phyloP scores from a whole-genome alignment of 2,113 vertebrate species.

The Lasiurus borealis region DNA sequence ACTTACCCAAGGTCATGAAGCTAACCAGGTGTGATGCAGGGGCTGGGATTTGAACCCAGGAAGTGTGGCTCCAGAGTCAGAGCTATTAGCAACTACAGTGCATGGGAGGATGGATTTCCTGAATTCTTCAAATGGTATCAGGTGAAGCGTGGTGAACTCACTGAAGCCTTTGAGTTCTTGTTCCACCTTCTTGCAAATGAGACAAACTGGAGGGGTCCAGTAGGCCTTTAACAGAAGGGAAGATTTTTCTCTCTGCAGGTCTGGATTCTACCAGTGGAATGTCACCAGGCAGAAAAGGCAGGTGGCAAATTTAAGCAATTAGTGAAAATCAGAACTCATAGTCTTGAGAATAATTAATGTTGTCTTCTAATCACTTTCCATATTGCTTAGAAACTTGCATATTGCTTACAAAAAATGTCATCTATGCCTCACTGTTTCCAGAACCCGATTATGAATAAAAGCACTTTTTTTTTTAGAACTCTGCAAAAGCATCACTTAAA shows the following conservation, averaged over 20 bases:
- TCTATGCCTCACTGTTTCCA: conserved; percentile 74
- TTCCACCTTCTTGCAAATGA: conserved; percentile 3
- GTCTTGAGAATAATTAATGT: conserved; percentile 82
- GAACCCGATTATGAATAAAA: conserved; percentile 68
- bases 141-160: neutral
- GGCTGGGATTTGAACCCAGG: neutral
- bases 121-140: neutral
- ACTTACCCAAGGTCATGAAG: neutral
- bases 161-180: neutral
- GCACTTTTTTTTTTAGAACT: conserved; percentile 64
- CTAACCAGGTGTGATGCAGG: neutral
- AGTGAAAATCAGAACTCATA: conserved; percentile 75
- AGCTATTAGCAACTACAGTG: neutral
- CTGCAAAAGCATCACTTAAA: conserved; percentile 31
- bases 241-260: conserved; percentile 58
- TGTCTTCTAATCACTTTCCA: conserved; percentile 81
- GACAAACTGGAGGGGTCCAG: neutral
- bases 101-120: neutral
- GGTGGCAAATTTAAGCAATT: conserved; percentile 83
- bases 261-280: conserved; percentile 62
- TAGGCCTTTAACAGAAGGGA: conserved; percentile 26
- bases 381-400: conserved; percentile 70
- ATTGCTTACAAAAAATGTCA: conserved; percentile 83
- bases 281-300: conserved; percentile 76
- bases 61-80: neutral